Evolutionary conservation across 2,888 invertebrate species (phyloP).

Genomic region (Melanostoma mellinum): DNA sequence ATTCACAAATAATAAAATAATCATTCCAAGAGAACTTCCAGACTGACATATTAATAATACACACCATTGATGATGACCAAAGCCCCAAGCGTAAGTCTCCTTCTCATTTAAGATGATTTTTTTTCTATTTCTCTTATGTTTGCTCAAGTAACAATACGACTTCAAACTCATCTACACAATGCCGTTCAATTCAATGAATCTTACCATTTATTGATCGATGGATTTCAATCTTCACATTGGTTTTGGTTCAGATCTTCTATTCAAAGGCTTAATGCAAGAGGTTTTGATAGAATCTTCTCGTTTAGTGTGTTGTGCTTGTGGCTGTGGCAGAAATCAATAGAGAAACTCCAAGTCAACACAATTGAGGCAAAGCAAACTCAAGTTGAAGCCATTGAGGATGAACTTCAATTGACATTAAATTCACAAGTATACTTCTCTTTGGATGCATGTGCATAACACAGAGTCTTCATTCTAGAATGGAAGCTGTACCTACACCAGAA

Average conservation of each 20-base stretch:
- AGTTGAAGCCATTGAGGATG: constrained; percentile 10
- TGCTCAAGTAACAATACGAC: constrained; percentile 14
- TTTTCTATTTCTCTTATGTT: not conserved
- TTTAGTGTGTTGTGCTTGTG: constrained; percentile 4
- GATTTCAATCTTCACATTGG: constrained; percentile 20
- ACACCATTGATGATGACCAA: not conserved
- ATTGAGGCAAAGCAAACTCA: not conserved
- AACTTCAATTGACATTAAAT: constrained; percentile 27
- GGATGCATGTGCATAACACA: not conserved
- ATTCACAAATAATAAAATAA: not conserved
- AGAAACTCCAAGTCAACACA: constrained; percentile 20
- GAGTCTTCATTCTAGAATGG: not conserved
- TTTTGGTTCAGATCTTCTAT: not conserved
- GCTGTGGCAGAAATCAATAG: constrained; percentile 21
- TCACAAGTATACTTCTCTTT: constrained; percentile 10
- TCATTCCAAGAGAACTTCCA: not conserved
- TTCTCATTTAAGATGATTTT: constrained; percentile 15
- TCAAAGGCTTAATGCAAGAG: constrained; percentile 14
- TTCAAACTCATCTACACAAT: constrained; percentile 10
- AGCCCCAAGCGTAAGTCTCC: not conserved
- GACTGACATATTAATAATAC: not conserved
- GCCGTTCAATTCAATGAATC: constrained; percentile 18
- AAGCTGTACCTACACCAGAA: not conserved
- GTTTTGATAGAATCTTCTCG: constrained; percentile 12
- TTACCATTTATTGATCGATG: constrained; percentile 17